Evolutionary conservation across 2,113 vertebrate genomes (phyloP).

Genomic region (Microtus pennsylvanicus): DNA sequence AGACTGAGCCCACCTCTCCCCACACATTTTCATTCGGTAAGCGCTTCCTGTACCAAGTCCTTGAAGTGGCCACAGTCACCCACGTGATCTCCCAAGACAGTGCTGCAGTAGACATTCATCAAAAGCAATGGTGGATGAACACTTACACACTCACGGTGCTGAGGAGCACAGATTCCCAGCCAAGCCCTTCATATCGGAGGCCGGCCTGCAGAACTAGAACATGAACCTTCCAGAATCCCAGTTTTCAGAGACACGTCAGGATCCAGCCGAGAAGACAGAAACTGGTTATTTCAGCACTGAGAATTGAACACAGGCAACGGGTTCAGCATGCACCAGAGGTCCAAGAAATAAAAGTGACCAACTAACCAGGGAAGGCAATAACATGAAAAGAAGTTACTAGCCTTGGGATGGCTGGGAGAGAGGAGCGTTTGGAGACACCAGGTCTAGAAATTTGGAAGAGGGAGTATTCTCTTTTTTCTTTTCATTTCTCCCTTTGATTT

Average conservation of each 20-base stretch:
- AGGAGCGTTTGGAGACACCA: background rate
- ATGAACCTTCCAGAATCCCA: background rate
- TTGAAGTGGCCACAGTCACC: background rate
- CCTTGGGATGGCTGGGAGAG: background rate
- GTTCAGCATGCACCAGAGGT: background rate
- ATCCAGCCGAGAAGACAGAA: background rate
- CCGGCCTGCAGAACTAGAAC: background rate
- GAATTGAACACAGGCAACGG: background rate
- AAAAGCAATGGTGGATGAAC: background rate
- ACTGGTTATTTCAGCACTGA: background rate
- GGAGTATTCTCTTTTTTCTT: too few species aligned
- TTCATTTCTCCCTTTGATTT: background rate
- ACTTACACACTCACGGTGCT: background rate
- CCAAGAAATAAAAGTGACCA: background rate
- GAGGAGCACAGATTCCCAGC: background rate
- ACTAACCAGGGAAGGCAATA: background rate
- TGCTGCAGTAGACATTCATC: background rate
- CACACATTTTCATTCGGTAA: background rate
- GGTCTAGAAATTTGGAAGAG: background rate
- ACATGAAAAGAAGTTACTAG: background rate
- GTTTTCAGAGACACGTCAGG: background rate
- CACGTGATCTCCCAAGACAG: background rate
- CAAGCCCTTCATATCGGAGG: background rate
- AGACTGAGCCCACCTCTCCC: background rate
- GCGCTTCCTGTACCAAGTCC: background rate